Evolutionary conservation across 2,113 vertebrate species (phyloP), one percentile per base, ranked within the genome.

Genomic region (Hymenochirus boettgeri): DNA sequence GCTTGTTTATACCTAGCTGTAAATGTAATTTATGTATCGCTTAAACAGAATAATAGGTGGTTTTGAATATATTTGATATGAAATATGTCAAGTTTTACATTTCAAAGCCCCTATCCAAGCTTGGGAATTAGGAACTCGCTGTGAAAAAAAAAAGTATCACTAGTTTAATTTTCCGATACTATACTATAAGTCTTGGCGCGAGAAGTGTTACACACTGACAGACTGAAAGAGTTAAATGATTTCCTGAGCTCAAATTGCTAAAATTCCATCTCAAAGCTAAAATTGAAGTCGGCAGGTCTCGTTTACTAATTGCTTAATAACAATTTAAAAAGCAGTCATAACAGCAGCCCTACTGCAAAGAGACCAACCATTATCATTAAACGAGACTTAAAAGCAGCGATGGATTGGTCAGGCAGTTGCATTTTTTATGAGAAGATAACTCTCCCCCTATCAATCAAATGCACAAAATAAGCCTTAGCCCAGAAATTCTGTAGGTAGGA

Each of bases 181-280:
- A 42, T 42, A 5, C n/a, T 7, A n/a, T 15, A 42, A 17, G 13
- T 17, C 6, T n/a, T 17, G 39, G 1, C 17, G 15, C 39, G 7
- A 3, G 17, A 42, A 2, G 5, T 15, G 12, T 18, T 7, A 42
- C 39, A 4, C 39, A 2, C 13, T 17, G 10, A 6, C 1, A 17
- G 17, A 11, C 39, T 15, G 1, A 58, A 58, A 51, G 64, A 31
- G 64, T 66, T 58, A 66, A 66, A 18, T 29, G 19, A 58, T 66
- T 52, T 74, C 70, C 73, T 33, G 75, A 4, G 27, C 63, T 73
- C 19, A 61, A 75, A 76, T 75, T 76, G 80, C 73, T 67, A 80
- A 85, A 75, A 31, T 71, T 47, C 1, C 35, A 31, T 67, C 70
- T 65, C 69, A 53, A 15, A 65, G 73, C 62, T 67, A 56, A 76